Evolutionary conservation across 2,113 vertebrate genomes (phyloP), one percentile per base, ranked within the genome.

Genomic region (Rhinopomastus cyanomelas): DNA sequence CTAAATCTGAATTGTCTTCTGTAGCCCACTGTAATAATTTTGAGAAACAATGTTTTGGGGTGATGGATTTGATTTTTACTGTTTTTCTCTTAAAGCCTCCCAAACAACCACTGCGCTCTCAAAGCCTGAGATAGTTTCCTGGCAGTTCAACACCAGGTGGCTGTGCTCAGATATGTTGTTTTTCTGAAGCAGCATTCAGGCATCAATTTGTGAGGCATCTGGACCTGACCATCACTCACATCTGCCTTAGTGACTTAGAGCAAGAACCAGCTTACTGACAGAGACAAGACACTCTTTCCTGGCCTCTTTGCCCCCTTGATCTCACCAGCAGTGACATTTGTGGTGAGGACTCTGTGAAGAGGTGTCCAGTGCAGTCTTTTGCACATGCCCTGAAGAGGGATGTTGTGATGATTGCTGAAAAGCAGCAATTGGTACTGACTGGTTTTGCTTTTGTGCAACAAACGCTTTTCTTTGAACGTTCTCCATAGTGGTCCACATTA

Each of bases 391-490:
- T n/a, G 27, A n/a, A 42, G 23, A 32, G 53, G 19, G 16, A 5
- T 12, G 2, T 1, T 29, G 16, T 16, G 29, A 93, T 67, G 30
- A 20, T 14, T 2, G 4, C 11, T 78, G 27, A 25, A 52, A n/a
- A 55, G 75, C 14, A 53, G 46, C 19, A 26, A 29, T 11, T 65
- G n/a, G 9, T 21, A 62, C 22, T 46, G 12, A 36, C 66, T 2
- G 2, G 29, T 87, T 87, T 60, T 72, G 52, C n/a, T 92, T 86
- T 88, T 0, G 2, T 69, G 55, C 7, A 49, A 56, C 29, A 15
- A 22, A 8, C 12, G 86, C 81, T 84, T 87, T 68, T 49, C 39
- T 92, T 71, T 79, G 36, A 81, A 69, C 44, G 32, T 81, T 82
- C 67, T 23, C 72, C 11, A 11, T 13, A 17, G 52, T 42, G 22